Base-by-base conservation (phyloP, 2,113 vertebrate species). In the Forbesichthys papilliferus region DNA sequence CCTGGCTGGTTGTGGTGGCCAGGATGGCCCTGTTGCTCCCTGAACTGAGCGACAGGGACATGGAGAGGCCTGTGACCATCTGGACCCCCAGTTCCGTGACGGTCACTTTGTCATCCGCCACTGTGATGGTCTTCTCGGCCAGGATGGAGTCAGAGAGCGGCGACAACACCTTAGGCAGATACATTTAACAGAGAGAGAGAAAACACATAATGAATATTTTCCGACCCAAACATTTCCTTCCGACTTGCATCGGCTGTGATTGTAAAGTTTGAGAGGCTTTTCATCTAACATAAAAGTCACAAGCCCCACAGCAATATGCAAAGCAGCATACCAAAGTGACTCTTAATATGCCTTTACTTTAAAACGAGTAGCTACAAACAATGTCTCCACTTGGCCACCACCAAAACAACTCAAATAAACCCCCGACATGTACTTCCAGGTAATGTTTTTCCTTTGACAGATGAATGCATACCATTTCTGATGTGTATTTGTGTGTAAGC, bases 81-180 rank as follows among this genome's bases (percentile, higher is more conserved):
- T 99, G 98, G 58, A 99, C 87, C 4, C 96, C 95, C 27, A 99
- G 86, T 77, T 96, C 96, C 4, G 95, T 94, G 87, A 99, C 94
- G 10, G 95, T 94, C 83, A 99, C 98, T 79, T 96, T 97, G 84
- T 99, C 97, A 46, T 99, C 97, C 53, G 95, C 77, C 79, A 99
- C 98, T 0, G 93, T 96, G 71, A 99, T 90, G 0, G 96, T 96
- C 89, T 95, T 97, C 92, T 99, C 98, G 1, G 96, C 98, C 91
- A 99, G 90, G 90, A 99, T 98, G 48, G 97, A 96, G 91, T 98
- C 96, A 0, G 96, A 99, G 61, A 99, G 79, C 3, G 96, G 96
- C 68, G 96, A 98, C 75, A 98, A 77, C 65, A 99, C 97, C 96
- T 99, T 27, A 27, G 27, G 27, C 27, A 27, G 81, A 12, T 16